phyloP scores from a whole-genome alignment of 2,113 vertebrate genomes.

The Candoia aspera region DNA sequence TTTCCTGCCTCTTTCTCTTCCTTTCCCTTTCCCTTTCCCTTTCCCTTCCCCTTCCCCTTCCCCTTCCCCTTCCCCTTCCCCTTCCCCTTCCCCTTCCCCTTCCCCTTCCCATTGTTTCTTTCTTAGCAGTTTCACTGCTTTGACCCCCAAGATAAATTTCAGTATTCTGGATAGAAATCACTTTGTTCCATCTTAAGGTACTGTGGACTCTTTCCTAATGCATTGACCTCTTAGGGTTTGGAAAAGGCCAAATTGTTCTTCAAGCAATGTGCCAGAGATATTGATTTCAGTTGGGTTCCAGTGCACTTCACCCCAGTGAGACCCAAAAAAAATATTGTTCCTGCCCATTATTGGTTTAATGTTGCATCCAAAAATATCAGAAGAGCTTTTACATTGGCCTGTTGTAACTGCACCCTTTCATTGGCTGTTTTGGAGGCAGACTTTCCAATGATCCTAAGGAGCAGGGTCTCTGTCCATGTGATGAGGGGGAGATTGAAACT shows the following conservation, averaged over 20 bases:
- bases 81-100: neutral
- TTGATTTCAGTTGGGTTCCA: neutral
- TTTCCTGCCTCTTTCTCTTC: neutral
- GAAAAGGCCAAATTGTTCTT: neutral
- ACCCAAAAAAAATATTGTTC: neutral
- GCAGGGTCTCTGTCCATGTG: neutral
- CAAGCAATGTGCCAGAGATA: neutral
- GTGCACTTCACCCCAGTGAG: neutral
- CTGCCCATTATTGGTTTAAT: neutral
- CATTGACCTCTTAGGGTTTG: neutral
- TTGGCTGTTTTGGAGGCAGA: neutral
- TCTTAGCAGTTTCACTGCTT: too few species aligned
- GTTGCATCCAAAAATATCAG: neutral
- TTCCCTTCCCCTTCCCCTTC: too few species aligned
- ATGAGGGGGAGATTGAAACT: neutral
- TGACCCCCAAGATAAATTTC: neutral
- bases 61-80: too few species aligned
- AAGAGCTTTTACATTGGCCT: neutral
- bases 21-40: neutral
- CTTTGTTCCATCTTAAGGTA: neutral
- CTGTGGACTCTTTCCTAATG: neutral
- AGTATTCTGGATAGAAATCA: neutral
- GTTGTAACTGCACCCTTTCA: neutral
- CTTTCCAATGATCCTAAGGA: neutral
- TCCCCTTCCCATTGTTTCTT: neutral